phyloP scores from a whole-genome alignment of 2,888 invertebrate species.

The Carcina quercana region DNA sequence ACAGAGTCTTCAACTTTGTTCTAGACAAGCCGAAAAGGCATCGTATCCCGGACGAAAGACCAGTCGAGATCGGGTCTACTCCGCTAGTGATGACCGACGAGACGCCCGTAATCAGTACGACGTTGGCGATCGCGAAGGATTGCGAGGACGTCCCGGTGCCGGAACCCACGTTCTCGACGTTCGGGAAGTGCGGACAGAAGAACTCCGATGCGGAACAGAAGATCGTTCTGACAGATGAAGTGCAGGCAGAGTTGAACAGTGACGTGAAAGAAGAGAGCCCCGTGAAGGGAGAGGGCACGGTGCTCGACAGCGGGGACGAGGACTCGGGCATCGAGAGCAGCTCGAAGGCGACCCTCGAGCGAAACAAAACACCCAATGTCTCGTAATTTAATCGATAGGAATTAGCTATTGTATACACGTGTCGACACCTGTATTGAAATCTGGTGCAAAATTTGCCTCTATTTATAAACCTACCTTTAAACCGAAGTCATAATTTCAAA shows the following conservation, averaged over 20 bases:
- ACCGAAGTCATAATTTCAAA: too few species aligned
- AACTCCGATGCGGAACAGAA: conserved; percentile 38
- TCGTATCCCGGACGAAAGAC: conserved; percentile 21
- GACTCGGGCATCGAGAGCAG: conserved; percentile 80
- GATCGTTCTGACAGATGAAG: conserved; percentile 41
- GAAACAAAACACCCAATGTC: conserved; percentile 45
- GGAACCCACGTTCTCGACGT: conserved; percentile 75
- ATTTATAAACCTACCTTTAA: too few species aligned
- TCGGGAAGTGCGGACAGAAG: conserved; percentile 66
- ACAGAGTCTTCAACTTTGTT: conserved; percentile 57
- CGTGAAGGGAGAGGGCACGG: conserved; percentile 73
- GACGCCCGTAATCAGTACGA: conserved; percentile 47
- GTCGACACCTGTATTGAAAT: neutral
- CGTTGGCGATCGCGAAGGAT: conserved; percentile 36
- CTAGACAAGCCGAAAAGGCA: conserved; percentile 52
- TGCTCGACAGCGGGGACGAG: conserved; percentile 78
- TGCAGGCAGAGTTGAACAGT: conserved; percentile 34
- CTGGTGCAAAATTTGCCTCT: too few species aligned
- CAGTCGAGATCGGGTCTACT: conserved; percentile 23
- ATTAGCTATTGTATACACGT: conserved; percentile 22
- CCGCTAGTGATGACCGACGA: conserved; percentile 63
- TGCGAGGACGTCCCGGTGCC: conserved; percentile 37
- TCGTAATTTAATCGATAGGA: too few species aligned
- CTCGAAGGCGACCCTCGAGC: conserved; percentile 72
- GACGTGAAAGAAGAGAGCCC: conserved; percentile 39